Evolutionary conservation across 2,888 invertebrate species (phyloP), one percentile per base, ranked within the genome.

Genomic region (Tenthredo amoena): DNA sequence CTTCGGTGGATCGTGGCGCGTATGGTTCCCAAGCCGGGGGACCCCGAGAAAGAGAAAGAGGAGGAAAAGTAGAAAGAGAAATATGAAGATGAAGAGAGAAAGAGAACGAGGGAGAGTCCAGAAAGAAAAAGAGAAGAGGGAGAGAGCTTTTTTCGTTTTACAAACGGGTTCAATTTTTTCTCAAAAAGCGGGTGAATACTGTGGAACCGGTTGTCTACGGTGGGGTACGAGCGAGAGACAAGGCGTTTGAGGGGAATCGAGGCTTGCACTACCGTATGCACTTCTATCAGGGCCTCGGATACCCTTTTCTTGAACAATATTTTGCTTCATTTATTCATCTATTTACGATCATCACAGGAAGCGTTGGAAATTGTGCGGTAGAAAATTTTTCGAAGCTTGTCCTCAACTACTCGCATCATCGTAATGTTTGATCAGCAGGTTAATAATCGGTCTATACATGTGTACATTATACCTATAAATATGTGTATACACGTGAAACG

Each of bases 81-180:
- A 62, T 62, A 40, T 58, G 12, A n/a, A 40, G 68, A 68, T 26
- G 26, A 37, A 12, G 40, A 81, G 62, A 37, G 62, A 37, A 40
- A 40, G 37, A 43, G n/a, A 18, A 31, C 50, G 55, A 55, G n/a
- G 31, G 79, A 58, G 21, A 21, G 21, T 40, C 43, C 21, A 50
- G 47, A 77, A 34, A 79, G 31, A 55, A 12, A 26, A 71, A 31
- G 34, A 21, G 37, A 6, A 37, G 26, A 37, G 43, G 40, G 91
- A 92, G 90, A 89, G 91, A 90, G 90, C 91, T 93, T 93, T 93
- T 93, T 93, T 93, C 90, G 91, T 92, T 92, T 92, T 91, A 91
- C 91, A 93, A 93, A 93, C 93, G 93, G 93, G 93, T 93, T 93
- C 93, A 93, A 93, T 93, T 93, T 93, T 93, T 93, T 93, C 91